Percentiles rank a stretch among this genome's conserved stretches.
Conservation (phyloP, 2,797 vertebrate genomes). For the Leptoclinus maculatus region DNA sequence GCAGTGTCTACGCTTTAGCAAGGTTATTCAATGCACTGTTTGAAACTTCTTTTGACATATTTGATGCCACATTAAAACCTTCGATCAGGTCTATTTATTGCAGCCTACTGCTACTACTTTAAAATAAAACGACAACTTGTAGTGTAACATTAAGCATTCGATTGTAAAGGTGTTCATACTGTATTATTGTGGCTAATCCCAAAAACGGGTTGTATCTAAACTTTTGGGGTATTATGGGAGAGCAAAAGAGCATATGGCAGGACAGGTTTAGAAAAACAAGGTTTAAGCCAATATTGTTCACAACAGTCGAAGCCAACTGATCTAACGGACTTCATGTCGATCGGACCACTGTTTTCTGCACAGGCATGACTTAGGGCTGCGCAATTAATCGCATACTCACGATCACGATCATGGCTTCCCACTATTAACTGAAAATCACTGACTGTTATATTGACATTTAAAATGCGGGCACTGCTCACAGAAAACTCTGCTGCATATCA, state of each 20-base stretch:
- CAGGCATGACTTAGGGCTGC: constrained; percentile 25
- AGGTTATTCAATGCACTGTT: not conserved
- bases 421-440: not conserved
- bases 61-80: not conserved
- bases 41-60: not conserved
- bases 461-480: not conserved
- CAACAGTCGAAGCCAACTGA: constrained; percentile 33
- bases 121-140: not conserved
- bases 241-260: not conserved
- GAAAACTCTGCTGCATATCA: not conserved
- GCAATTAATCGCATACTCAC: not conserved
- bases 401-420: not conserved
- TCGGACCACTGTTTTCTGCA: constrained; percentile 61
- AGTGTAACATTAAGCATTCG: not conserved
- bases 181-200: not conserved
- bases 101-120: not conserved
- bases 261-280: not conserved
- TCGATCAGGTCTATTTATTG: not conserved
- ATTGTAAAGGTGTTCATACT: not conserved
- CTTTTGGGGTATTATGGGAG: not conserved
- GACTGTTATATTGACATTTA: not conserved
- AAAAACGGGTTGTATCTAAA: not conserved
- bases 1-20: not conserved
- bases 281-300: constrained; percentile 16
- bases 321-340: constrained; percentile 61